Conservation (phyloP, 2,113 vertebrate species). For the Amblyopsis rosae region DNA sequence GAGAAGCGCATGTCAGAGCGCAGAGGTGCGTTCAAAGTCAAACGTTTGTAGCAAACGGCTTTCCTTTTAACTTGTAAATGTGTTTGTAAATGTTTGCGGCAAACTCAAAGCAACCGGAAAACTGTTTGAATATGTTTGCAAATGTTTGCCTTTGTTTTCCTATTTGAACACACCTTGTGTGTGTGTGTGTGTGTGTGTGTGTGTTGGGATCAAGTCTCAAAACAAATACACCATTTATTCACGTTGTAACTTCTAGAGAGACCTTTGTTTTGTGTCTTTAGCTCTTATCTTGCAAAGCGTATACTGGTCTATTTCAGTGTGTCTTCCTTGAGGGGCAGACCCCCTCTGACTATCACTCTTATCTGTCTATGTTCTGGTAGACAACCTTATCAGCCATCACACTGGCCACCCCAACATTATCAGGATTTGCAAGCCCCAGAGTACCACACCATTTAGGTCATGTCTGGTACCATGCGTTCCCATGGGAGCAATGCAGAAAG, state of each 20-base stretch:
- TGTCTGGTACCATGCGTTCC: slow-evolving; percentile 5
- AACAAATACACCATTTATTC: slow-evolving; percentile 4
- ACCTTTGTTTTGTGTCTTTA: slow-evolving; percentile 24
- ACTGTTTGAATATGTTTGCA: no score
- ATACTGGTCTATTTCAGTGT: slow-evolving; percentile 17
- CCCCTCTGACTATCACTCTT: slow-evolving; percentile 8
- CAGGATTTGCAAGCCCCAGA: background rate
- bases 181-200: slow-evolving; percentile 1
- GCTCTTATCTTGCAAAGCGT: slow-evolving; percentile 23
- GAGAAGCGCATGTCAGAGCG: background rate
- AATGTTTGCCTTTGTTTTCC: no score
- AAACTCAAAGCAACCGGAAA: no score
- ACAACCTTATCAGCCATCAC: slow-evolving; percentile 44
- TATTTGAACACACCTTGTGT: background rate
- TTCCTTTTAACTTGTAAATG: no score
- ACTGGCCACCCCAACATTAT: slow-evolving; percentile 22
- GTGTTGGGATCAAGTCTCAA: background rate
- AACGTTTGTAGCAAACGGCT: no score
- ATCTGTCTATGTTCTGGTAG: slow-evolving; percentile 2
- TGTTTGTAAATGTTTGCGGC: no score
- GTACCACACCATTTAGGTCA: slow-evolving; percentile 8
- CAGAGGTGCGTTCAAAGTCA: background rate
- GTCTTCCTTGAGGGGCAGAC: slow-evolving; percentile 39
- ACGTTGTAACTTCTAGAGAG: slow-evolving; percentile 19
- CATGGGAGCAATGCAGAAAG: background rate